A percentile compares a stretch with the other conserved stretches of the same genome.
Evolutionary conservation across 2,888 invertebrate species (phyloP).

Genomic region (Nectonema munidae): DNA sequence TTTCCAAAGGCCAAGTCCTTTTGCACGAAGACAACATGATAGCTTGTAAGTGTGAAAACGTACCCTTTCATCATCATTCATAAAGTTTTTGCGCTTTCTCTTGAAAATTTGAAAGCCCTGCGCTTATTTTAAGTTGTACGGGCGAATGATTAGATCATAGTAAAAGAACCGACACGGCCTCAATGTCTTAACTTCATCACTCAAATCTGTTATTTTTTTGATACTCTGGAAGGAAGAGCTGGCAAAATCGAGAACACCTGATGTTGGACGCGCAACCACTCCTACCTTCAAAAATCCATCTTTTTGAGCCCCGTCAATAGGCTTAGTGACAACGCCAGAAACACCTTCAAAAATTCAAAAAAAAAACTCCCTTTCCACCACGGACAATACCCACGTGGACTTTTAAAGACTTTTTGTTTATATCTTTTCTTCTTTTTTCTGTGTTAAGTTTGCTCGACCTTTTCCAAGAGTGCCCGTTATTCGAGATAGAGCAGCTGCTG

Average conservation of each 20-base stretch:
- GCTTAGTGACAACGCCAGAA: constrained; percentile 78
- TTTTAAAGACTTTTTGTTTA: constrained; percentile 54
- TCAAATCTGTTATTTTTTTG: constrained; percentile 29
- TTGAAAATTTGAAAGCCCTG: constrained; percentile 54
- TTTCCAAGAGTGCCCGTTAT: constrained; percentile 35
- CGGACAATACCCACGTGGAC: constrained; percentile 62
- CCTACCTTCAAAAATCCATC: constrained; percentile 70
- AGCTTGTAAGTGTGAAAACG: no score
- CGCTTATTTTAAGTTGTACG: constrained; percentile 47
- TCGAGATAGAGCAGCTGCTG: constrained; percentile 70
- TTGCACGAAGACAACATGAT: no score
- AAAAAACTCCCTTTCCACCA: constrained; percentile 66
- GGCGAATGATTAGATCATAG: constrained; percentile 47
- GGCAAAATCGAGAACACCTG: constrained; percentile 88
- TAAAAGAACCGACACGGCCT: constrained; percentile 54
- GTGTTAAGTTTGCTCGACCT: constrained; percentile 62
- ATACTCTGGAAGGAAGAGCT: constrained; percentile 84
- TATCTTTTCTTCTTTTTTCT: constrained; percentile 57
- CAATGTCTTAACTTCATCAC: constrained; percentile 27
- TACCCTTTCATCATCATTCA: no score
- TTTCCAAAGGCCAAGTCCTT: no score
- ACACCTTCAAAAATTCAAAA: constrained; percentile 97
- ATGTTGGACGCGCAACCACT: constrained; percentile 58
- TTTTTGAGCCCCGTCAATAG: constrained; percentile 61
- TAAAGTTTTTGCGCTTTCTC: no score